Evolutionary conservation across 1,140 invertebrate genomes (phyloP), one percentile per base, ranked within the genome.

Genomic region (Papilio dardanus): DNA sequence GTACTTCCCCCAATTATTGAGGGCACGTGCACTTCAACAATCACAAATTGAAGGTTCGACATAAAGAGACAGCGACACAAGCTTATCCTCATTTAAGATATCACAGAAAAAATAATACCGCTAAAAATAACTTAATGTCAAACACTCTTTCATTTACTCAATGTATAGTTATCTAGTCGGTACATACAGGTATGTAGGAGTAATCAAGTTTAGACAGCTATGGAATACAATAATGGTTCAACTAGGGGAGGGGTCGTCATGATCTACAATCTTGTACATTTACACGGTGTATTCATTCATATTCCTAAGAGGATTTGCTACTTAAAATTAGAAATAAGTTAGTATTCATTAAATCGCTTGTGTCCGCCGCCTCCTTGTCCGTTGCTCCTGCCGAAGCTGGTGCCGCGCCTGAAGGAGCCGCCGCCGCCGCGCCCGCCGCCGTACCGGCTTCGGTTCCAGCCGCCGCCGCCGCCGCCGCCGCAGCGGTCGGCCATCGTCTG

Each of bases 401-500:
- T 84, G 73, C 90, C 90, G 24, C 89, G 83, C 69, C 90, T 92
- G 82, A 93, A 92, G 21, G 88, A 87, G 58, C 92, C 91, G 24
- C 91, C 90, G 12, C 87, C 91, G 21, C 91, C 90, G 10, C 87
- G 88, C 28, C 92, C 87, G 65, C 88, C 87, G 31, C 91, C 90
- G 50, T 87, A 93, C 35, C 92, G 81, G 74, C 86, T 93, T 30
- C 93, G 90, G 78, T 93, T 93, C 92, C 93, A 93, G 40, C 94
- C 93, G 16, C 93, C 93, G 50, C 94, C 94, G n/a, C n/a, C 35
- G 21, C 94, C 94, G 77, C 94, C 94, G 19, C 94, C 93, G 74
- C 93, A 94, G 40, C 94, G 93, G 46, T 94, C 94, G 30, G 94
- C 94, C 93, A 95, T 93, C 46, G 93, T 93, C 86, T 95, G 94